Percentiles rank a stretch among this genome's conserved stretches.
These are phyloP conservation scores for Tribolium castaneum DNA, from an alignment of 1,140 invertebrate species.

Conservation along the genomic window DNA sequence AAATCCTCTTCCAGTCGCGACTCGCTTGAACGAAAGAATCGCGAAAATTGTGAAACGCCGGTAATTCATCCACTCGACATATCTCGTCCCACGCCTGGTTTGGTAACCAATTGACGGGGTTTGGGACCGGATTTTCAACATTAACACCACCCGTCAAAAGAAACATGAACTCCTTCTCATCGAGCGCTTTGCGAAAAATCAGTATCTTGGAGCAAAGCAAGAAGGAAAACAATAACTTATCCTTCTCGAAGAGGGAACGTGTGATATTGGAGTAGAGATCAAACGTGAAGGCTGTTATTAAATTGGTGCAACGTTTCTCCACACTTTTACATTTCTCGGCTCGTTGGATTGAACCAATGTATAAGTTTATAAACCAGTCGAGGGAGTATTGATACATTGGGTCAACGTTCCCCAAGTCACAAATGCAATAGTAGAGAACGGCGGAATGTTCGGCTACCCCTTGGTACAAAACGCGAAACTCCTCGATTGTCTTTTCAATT, in stretches of 20 bases:
- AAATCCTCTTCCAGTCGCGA: conserved; percentile 79
- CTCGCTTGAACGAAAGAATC: conserved; percentile 68
- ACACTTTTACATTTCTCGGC: conserved; percentile 86
- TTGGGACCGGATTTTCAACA: conserved; percentile 76
- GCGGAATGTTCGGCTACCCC: conserved; percentile 89
- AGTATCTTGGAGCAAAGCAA: conserved; percentile 85
- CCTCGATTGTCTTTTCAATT: conserved; percentile 77
- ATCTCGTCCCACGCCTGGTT: conserved; percentile 88
- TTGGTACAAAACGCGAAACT: conserved; percentile 83
- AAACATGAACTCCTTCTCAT: conserved; percentile 81
- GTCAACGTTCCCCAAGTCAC: conserved; percentile 91
- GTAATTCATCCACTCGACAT: conserved; percentile 76
- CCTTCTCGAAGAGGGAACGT: conserved; percentile 93
- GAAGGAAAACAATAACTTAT: conserved; percentile 94
- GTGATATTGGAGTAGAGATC: conserved; percentile 88
- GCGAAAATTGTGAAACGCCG: conserved; percentile 69
- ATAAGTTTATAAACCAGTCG: conserved; percentile 94
- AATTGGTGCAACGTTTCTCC: conserved; percentile 76
- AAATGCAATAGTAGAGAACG: conserved; percentile 91
- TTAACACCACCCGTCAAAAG: conserved; percentile 86
- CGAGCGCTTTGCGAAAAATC: conserved; percentile 75
- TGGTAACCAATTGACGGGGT: conserved; percentile 83
- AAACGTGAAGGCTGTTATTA: conserved; percentile 87
- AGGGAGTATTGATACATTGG: conserved; percentile 96
- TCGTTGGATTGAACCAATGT: conserved; percentile 87